phyloP scores from a whole-genome alignment of 2,113 vertebrate genomes.

The Nothoprocta perdicaria region DNA sequence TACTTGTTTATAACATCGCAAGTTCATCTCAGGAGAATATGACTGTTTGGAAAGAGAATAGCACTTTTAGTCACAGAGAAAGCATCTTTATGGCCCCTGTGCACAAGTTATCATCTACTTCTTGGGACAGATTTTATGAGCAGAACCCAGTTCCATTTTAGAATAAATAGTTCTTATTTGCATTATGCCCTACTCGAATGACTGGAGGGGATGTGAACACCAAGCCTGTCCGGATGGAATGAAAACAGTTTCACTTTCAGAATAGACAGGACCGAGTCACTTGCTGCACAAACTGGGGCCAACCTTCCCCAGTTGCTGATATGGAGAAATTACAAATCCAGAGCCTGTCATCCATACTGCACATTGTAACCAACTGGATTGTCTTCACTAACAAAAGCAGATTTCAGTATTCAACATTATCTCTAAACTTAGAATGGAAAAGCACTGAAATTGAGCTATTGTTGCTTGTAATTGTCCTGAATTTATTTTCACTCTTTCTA shows the following conservation, averaged over 20 bases:
- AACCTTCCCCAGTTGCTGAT: background rate
- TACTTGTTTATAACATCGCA: background rate
- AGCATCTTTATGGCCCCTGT: slow-evolving; percentile 32
- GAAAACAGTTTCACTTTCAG: background rate
- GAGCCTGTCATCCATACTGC: background rate
- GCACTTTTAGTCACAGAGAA: slow-evolving; percentile 20
- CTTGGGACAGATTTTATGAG: slow-evolving; percentile 38
- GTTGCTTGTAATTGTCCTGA: slow-evolving; percentile 37
- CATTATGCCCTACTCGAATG: background rate
- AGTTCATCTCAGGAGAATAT: background rate
- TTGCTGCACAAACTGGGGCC: background rate
- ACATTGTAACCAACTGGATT: background rate
- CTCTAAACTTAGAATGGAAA: slow-evolving; percentile 25
- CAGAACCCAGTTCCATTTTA: slow-evolving; percentile 12
- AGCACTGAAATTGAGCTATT: slow-evolving; percentile 18
- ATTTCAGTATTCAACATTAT: slow-evolving; percentile 1
- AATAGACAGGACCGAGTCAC: background rate
- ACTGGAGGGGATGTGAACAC: slow-evolving; percentile 22
- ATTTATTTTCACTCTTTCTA: slow-evolving; percentile 19
- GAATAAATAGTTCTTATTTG: background rate
- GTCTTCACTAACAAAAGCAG: slow-evolving; percentile 16
- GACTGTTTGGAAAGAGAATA: slow-evolving; percentile 7
- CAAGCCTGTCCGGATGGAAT: background rate
- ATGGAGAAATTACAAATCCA: background rate
- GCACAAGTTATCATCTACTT: slow-evolving; percentile 39